phyloP scores from a whole-genome alignment of 2,888 invertebrate genomes.

The Nephrotoma guestfalica region DNA sequence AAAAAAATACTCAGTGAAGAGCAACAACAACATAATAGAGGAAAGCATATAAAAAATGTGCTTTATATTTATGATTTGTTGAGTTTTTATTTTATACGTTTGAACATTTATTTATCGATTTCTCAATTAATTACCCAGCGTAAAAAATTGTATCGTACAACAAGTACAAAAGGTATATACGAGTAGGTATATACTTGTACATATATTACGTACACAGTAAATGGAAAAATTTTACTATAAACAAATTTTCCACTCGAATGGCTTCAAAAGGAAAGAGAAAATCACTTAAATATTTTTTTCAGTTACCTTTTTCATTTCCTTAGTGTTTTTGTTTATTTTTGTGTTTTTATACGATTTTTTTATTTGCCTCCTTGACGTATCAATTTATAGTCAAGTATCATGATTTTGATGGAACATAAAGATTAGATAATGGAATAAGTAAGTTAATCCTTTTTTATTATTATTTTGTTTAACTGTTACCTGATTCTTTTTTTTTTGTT shows the following conservation, averaged over 20 bases:
- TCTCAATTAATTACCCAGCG: neutral
- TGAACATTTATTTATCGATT: neutral
- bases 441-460: neutral
- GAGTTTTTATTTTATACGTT: neutral
- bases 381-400: neutral
- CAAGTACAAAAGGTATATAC: neutral
- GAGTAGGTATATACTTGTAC: no score
- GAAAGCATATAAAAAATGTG: neutral
- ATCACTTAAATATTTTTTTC: neutral
- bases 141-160: neutral
- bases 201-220: neutral
- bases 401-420: neutral
- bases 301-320: neutral
- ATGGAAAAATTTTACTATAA: neutral
- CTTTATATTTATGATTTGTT: neutral
- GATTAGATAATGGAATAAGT: neutral
- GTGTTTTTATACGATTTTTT: neutral
- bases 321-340: neutral
- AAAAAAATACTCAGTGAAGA: neutral
- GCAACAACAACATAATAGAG: neutral
- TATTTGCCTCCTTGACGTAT: neutral
- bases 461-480: neutral
- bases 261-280: neutral
- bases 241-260: neutral
- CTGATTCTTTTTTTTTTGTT: neutral